Percentiles rank a stretch among this genome's conserved stretches.
phyloP scores from a whole-genome alignment of 2,888 invertebrate genomes.

The Tethea ocularis region DNA sequence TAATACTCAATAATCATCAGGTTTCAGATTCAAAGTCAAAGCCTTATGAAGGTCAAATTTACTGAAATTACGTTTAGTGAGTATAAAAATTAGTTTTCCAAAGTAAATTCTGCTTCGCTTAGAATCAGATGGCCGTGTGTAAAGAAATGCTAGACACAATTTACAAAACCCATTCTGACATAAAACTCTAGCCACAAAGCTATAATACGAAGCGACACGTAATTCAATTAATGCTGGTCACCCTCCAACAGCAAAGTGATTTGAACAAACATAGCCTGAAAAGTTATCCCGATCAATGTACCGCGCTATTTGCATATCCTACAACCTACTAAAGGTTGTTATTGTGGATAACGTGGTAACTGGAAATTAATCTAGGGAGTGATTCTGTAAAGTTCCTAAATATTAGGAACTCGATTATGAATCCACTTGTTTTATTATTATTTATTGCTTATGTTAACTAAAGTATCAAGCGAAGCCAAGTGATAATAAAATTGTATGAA shows the following conservation, averaged over 20 bases:
- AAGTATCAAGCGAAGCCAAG: too few relatives aligned
- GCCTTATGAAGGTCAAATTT: too few relatives aligned
- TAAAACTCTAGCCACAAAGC: conserved; percentile 12
- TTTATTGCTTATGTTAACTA: too few relatives aligned
- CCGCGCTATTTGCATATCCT: conserved; percentile 57
- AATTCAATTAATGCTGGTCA: conserved; percentile 69
- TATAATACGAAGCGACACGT: conserved; percentile 54
- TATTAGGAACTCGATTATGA: too few relatives aligned
- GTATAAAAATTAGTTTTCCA: neutral
- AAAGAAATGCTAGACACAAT: neutral
- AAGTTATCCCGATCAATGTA: conserved; percentile 58
- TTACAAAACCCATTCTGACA: conserved; percentile 21
- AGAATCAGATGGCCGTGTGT: too few relatives aligned
- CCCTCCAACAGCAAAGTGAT: conserved; percentile 42
- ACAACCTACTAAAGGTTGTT: conserved; percentile 19
- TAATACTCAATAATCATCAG: too few relatives aligned
- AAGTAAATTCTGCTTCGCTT: neutral
- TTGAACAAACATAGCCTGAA: conserved; percentile 60
- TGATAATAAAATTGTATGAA: too few relatives aligned
- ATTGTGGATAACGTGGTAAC: neutral
- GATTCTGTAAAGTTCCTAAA: too few relatives aligned
- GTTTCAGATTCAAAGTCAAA: too few relatives aligned
- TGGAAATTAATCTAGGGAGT: neutral
- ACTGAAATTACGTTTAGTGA: too few relatives aligned
- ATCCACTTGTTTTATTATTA: too few relatives aligned